phyloP scores from a whole-genome alignment of 2,113 vertebrate species.

The Cephalophus harveyi region DNA sequence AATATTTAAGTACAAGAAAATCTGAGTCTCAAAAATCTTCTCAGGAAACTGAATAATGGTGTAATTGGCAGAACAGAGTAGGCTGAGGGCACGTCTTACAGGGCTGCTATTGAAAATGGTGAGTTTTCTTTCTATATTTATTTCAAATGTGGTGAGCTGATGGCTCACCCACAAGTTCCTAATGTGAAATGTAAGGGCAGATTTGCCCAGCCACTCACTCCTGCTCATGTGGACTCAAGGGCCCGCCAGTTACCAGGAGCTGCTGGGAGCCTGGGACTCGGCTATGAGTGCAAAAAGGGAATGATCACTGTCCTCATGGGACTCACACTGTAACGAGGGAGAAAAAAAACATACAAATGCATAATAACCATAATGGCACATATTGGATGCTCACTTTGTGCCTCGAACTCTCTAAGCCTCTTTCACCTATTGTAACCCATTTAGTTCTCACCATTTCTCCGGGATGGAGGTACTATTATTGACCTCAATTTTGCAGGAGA shows the following conservation, averaged over 20 bases:
- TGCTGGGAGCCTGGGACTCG: background rate
- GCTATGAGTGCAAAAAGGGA: accelerated
- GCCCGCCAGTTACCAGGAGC: accelerated
- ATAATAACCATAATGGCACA: background rate
- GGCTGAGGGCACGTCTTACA: background rate
- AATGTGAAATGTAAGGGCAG: background rate
- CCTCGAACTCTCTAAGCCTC: background rate
- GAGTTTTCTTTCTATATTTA: background rate
- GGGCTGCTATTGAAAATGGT: background rate
- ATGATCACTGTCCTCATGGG: accelerated
- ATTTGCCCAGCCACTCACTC: background rate
- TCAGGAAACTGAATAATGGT: background rate
- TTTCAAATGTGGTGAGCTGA: background rate
- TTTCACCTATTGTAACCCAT: background rate
- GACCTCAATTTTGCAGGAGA: background rate
- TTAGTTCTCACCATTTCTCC: background rate
- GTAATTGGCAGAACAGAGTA: background rate
- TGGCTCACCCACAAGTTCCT: background rate
- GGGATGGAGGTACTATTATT: background rate
- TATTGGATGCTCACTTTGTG: background rate
- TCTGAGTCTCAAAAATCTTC: background rate
- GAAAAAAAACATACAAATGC: background rate
- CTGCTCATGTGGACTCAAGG: too few relatives aligned
- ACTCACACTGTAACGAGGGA: background rate
- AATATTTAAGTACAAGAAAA: background rate